Evolutionary conservation across 2,888 invertebrate genomes (phyloP).

Genomic region (Eristalis tenax): DNA sequence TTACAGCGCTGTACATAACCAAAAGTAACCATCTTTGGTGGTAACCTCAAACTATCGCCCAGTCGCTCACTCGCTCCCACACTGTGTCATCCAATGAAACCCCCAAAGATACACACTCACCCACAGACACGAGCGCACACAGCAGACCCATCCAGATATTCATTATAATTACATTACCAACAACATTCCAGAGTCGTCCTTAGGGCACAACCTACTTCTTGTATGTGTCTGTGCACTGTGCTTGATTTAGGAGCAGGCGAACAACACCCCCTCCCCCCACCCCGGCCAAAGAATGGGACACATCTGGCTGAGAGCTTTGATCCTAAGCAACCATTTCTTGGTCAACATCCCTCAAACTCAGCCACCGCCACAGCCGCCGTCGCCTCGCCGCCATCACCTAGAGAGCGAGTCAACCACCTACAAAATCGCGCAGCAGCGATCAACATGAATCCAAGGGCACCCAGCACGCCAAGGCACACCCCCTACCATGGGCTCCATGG

Average conservation of each 20-base stretch:
- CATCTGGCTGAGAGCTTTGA: constrained; percentile 61
- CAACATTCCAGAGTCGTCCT: constrained; percentile 54
- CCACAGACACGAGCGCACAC: not conserved
- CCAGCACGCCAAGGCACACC: not conserved
- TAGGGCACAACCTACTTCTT: constrained; percentile 70
- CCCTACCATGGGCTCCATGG: not conserved
- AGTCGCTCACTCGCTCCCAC: constrained; percentile 23
- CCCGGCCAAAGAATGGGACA: constrained; percentile 54
- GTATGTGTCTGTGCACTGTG: constrained; percentile 53
- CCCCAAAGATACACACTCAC: constrained; percentile 64
- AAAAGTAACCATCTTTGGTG: constrained; percentile 71
- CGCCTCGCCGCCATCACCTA: not conserved
- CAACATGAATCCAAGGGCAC: not conserved
- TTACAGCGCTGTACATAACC: constrained; percentile 63
- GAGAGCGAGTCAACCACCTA: constrained; percentile 22
- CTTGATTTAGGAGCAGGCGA: constrained; percentile 1
- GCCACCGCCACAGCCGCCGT: not conserved
- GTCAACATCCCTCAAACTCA: constrained; percentile 45
- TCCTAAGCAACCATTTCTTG: constrained; percentile 64
- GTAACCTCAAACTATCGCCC: constrained; percentile 69
- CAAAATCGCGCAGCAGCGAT: constrained; percentile 61
- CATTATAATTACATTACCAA: constrained; percentile 71
- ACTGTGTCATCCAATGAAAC: not conserved
- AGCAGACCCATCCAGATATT: constrained; percentile 65
- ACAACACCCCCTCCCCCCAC: no score